Evolutionary conservation across 1,140 invertebrate genomes (phyloP).

Genomic region (Drosophila nannoptera): DNA sequence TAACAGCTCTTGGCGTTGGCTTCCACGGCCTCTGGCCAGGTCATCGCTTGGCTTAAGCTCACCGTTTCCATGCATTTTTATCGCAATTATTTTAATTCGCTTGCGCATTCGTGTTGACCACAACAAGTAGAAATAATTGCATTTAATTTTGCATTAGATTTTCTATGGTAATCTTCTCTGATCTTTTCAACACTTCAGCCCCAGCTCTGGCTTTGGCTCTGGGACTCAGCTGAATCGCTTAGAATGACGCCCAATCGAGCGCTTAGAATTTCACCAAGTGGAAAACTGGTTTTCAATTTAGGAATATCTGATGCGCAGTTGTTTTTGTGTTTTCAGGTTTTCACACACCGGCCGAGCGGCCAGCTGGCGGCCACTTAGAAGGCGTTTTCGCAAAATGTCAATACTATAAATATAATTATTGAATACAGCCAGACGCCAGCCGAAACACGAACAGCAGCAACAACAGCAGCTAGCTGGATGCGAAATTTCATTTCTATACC

Average conservation of each 20-base stretch:
- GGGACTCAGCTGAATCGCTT: conserved; percentile 5
- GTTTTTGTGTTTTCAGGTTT: conserved; percentile 37
- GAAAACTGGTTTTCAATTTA: conserved; percentile 61
- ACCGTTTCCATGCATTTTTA: conserved; percentile 48
- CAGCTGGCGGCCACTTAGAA: conserved; percentile 17
- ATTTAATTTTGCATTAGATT: conserved; percentile 69
- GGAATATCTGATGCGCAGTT: conserved; percentile 46
- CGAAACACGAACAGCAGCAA: conserved; percentile 25
- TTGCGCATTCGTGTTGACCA: conserved; percentile 42
- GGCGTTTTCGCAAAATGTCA: conserved; percentile 58
- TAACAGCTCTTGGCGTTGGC: too few relatives aligned
- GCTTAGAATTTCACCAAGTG: conserved; percentile 66
- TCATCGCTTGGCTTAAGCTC: not conserved
- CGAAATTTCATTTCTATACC: conserved; percentile 9
- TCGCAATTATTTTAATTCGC: conserved; percentile 58
- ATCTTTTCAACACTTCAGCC: conserved; percentile 64
- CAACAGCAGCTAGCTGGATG: conserved; percentile 29
- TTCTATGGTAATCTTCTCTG: conserved; percentile 38
- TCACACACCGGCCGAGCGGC: conserved; percentile 11
- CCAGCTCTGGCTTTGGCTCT: conserved; percentile 32
- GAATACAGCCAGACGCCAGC: conserved; percentile 1
- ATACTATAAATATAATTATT: conserved; percentile 33
- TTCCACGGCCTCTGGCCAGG: too few relatives aligned
- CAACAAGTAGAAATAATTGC: conserved; percentile 55
- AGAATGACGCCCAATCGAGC: conserved; percentile 40